These are phyloP conservation scores for Glaucidium brasilianum DNA, from an alignment of 2,113 vertebrate species.

Conservation along the genomic window DNA sequence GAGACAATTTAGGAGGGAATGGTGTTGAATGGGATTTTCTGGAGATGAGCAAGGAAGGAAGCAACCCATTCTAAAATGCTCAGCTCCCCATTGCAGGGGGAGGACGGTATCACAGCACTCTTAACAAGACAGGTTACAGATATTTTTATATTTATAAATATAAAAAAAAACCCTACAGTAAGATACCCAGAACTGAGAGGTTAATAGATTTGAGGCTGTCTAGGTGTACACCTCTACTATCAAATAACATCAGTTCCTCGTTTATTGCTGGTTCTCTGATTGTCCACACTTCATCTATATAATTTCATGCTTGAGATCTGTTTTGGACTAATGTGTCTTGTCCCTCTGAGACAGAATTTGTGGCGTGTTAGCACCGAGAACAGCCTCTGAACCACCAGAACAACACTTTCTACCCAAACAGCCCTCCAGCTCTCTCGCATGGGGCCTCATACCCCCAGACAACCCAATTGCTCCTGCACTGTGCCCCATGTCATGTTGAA, in stretches of 20 bases:
- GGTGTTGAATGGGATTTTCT: background rate
- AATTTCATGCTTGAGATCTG: background rate
- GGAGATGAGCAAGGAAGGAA: background rate
- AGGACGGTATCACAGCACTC: background rate
- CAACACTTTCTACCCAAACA: background rate
- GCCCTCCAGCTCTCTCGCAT: background rate
- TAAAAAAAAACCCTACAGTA: background rate
- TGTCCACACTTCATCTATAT: background rate
- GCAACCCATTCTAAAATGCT: background rate
- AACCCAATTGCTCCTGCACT: background rate
- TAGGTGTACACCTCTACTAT: background rate
- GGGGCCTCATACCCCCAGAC: too few relatives aligned
- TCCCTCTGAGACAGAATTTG: background rate
- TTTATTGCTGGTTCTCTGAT: background rate
- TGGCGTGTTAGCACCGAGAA: rapidly evolving
- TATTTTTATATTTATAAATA: background rate
- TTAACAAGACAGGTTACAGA: background rate
- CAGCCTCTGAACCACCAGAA: background rate
- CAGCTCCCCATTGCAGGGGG: background rate
- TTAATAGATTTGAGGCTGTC: background rate
- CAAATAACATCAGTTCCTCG: background rate
- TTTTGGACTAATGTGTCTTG: background rate
- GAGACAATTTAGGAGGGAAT: background rate
- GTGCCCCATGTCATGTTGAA: background rate
- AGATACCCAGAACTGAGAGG: background rate